phyloP scores from a whole-genome alignment of 2,888 invertebrate genomes.

The Amiota mariae region DNA sequence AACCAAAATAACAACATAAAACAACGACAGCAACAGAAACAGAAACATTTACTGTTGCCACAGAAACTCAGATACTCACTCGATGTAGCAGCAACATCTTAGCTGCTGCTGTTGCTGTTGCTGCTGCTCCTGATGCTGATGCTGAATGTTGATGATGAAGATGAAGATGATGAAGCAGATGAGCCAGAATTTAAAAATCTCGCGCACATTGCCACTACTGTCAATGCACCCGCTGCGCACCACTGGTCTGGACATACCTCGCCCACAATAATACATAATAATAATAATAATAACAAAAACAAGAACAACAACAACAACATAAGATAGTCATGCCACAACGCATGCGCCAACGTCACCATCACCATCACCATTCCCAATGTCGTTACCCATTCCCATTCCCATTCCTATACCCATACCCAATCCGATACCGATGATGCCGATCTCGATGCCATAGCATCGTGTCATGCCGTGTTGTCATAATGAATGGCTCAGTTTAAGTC shows the following conservation, averaged over 20 bases:
- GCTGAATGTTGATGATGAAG: conserved; percentile 22
- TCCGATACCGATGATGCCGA: conserved; percentile 26
- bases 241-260: conserved; percentile 53
- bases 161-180: conserved; percentile 36
- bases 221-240: conserved; percentile 13
- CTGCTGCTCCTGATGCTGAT: background rate
- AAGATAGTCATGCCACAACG: no score
- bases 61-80: background rate
- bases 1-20: conserved; percentile 4
- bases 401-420: conserved; percentile 31
- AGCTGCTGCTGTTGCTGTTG: conserved; percentile 30
- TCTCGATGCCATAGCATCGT: conserved; percentile 23
- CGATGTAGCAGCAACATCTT: background rate
- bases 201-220: conserved; percentile 33
- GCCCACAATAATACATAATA: conserved; percentile 35
- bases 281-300: conserved; percentile 30
- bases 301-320: conserved; percentile 12
- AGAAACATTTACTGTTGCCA: background rate
- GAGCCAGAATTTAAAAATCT: conserved; percentile 22
- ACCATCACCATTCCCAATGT: background rate
- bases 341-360: conserved; percentile 15
- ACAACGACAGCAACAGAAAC: conserved; percentile 17
- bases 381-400: conserved; percentile 22
- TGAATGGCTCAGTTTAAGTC: conserved; percentile 71
- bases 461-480: conserved; percentile 70